Evolutionary conservation across 2,888 invertebrate species (phyloP), one percentile per base, ranked within the genome.

Genomic region (Acheta domesticus): DNA sequence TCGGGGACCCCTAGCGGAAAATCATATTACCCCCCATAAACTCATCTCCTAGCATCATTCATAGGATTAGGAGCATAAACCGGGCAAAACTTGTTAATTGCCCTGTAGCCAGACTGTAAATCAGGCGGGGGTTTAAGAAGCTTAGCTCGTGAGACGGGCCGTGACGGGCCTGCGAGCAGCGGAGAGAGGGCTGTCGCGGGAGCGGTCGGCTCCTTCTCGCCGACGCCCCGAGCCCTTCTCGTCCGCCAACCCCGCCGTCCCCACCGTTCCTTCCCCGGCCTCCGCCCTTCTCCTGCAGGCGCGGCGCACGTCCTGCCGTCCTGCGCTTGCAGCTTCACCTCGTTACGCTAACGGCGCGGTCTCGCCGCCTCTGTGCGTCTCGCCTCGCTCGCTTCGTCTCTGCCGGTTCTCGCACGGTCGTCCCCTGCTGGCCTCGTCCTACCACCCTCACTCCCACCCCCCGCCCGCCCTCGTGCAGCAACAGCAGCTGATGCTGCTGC

Each of bases 21-120:
- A 80, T 81, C 80, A 81, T 81, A 81, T 81, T 80, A 80, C 79
- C 78, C 36, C 79, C 81, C 77, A 77, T 76, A 78, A 77, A 79
- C 80, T 81, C 79, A 80, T 80, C 77, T 79, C 77, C 79, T 78
- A 73, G 79, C 87, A 88, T 88, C 87, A 87, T 87, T 88, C 87
- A 88, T 86, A 86, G 87, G 88, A 87, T 88, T 88, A 88, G 86
- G 75, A 81, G 79, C 82, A 82, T 81, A 82, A 82, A 81, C 87
- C 86, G 83, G 86, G 87, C 87, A 87, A 87, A 87, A 87, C 87
- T 87, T 87, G 87, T 88, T 88, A 88, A 88, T 88, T 88, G 87
- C 87, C 86, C 62, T 76, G 79, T 77, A 76, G 80, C 80, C 79
- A 81, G 80, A 80, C 80, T 80, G 80, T 81, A 81, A 82, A 82